Conservation (phyloP, 2,113 vertebrate genomes). For the Lagopus leucura region DNA sequence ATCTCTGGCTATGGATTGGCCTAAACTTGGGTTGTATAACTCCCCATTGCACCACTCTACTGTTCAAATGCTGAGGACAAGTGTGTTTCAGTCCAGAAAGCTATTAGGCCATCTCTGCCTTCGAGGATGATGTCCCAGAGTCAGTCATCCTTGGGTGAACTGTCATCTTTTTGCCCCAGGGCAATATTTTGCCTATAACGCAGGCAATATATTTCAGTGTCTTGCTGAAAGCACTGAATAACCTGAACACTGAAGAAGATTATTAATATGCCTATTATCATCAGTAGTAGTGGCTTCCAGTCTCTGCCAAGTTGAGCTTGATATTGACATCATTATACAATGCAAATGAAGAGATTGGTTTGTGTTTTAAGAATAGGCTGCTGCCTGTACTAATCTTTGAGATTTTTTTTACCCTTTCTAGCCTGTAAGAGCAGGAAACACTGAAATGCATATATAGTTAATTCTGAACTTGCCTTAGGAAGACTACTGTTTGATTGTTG, state of each 20-base stretch:
- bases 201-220: background rate
- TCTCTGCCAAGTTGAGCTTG: background rate
- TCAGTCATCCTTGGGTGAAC: background rate
- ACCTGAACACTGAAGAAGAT: background rate
- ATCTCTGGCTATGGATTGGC: background rate
- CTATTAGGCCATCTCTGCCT: background rate
- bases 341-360: background rate
- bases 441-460: background rate
- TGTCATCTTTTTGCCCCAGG: background rate
- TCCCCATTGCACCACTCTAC: background rate
- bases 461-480: background rate
- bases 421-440: background rate
- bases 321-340: background rate
- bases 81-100: background rate
- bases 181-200: background rate
- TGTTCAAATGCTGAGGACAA: background rate
- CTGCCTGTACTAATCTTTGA: background rate
- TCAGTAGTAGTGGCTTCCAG: background rate
- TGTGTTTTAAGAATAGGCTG: background rate
- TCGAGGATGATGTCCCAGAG: background rate
- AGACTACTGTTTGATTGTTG: background rate
- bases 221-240: background rate
- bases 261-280: background rate
- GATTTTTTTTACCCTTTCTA: background rate
- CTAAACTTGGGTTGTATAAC: background rate